Conservation (phyloP, 2,797 vertebrate species). For the Gymnoscopelus microlampas region DNA sequence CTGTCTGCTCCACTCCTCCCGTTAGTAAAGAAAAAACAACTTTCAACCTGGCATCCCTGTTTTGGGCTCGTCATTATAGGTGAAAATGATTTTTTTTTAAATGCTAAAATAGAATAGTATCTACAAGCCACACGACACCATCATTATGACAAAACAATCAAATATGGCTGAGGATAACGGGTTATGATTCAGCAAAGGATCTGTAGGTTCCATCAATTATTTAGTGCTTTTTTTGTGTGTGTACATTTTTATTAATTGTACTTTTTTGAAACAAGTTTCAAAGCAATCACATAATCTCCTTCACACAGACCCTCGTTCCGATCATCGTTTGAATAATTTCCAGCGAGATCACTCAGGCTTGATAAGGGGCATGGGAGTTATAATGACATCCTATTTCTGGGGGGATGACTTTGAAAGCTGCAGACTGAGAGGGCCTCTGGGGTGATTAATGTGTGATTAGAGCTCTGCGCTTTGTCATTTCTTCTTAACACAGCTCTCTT, state of each 20-base stretch:
- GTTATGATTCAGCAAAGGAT: too few species aligned
- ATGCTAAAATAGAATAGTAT: too few species aligned
- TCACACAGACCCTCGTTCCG: background rate
- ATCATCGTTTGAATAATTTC: conserved; percentile 6
- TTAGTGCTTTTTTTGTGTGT: too few species aligned
- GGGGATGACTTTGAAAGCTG: conserved; percentile 16
- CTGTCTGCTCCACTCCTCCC: too few species aligned
- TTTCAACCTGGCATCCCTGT: too few species aligned
- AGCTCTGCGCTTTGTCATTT: conserved; percentile 22
- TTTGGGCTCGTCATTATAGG: too few species aligned
- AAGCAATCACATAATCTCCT: background rate
- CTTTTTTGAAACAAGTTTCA: background rate
- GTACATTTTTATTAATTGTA: too few species aligned
- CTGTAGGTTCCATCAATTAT: too few species aligned
- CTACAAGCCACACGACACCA: too few species aligned
- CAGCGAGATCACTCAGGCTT: conserved; percentile 5
- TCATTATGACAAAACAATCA: too few species aligned
- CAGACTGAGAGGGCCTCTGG: background rate
- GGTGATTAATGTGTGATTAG: conserved; percentile 19
- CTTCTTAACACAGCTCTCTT: conserved; percentile 19
- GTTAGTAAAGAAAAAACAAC: background rate
- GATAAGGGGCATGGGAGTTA: conserved; percentile 6
- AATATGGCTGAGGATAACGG: too few species aligned
- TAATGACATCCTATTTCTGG: conserved; percentile 37
- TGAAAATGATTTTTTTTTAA: too few species aligned